phyloP scores from a whole-genome alignment of 1,140 invertebrate species.

The Helicoverpa zea region DNA sequence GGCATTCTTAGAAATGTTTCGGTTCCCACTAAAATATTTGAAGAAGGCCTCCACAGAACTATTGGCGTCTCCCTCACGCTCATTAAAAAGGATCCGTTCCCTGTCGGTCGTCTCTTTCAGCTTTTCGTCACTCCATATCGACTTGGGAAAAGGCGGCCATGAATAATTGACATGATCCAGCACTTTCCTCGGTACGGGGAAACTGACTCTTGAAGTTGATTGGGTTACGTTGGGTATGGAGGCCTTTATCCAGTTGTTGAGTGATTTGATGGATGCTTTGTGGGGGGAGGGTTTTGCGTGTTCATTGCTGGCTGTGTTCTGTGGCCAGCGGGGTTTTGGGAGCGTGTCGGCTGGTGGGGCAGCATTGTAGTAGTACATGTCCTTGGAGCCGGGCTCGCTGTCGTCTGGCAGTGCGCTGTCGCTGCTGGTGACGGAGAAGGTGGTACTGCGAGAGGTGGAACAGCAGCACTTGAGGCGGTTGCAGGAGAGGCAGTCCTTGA shows the following conservation, averaged over 20 bases:
- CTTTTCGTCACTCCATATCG: constrained; percentile 34
- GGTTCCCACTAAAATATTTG: constrained; percentile 46
- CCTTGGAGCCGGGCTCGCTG: background rate
- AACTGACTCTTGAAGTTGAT: background rate
- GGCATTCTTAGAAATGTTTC: background rate
- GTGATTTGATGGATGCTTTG: too few relatives aligned
- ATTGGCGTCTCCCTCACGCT: background rate
- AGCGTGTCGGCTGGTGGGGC: constrained; percentile 31
- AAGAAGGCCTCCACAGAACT: constrained; percentile 57
- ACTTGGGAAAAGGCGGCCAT: constrained; percentile 38
- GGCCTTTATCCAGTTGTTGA: constrained; percentile 15
- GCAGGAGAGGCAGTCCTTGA: too few relatives aligned
- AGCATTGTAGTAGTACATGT: background rate
- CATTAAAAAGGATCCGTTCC: background rate
- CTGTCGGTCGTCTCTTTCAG: background rate
- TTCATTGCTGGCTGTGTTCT: background rate
- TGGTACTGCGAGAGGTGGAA: background rate
- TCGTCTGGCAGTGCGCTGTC: background rate
- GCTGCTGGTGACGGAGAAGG: background rate
- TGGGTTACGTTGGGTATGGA: background rate
- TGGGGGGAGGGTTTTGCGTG: background rate
- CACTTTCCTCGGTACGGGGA: constrained; percentile 1
- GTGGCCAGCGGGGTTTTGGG: background rate
- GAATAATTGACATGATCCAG: constrained; percentile 27
- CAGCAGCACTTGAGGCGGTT: too few relatives aligned